Evolutionary conservation across 2,113 vertebrate species (phyloP).

Genomic region (Ctenodactylus gundi): DNA sequence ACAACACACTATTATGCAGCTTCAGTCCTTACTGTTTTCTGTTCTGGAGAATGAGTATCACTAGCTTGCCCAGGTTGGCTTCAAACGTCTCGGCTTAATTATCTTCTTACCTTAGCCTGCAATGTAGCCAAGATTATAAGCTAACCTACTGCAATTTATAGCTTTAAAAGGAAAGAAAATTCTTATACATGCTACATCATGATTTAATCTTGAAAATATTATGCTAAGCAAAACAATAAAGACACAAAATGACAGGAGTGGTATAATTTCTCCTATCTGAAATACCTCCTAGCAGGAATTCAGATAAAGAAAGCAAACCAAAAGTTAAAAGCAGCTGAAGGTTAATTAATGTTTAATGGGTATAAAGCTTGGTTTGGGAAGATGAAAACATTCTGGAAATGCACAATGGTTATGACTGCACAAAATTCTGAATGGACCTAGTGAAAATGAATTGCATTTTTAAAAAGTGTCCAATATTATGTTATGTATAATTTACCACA

Average conservation of each 20-base stretch:
- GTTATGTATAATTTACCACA: background rate
- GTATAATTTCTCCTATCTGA: background rate
- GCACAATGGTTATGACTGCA: background rate
- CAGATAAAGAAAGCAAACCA: background rate
- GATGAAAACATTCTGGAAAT: background rate
- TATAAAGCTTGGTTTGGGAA: background rate
- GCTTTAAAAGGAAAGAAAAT: too few species aligned
- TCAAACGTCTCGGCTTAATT: too few species aligned
- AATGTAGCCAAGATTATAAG: too few species aligned
- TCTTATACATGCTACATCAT: too few species aligned
- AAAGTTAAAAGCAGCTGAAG: background rate
- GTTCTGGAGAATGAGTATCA: too few species aligned
- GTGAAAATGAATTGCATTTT: background rate
- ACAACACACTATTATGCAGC: too few species aligned
- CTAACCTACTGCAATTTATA: too few species aligned
- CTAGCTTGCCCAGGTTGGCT: too few species aligned
- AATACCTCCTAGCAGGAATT: background rate
- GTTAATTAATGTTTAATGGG: background rate
- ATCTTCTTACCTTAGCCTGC: too few species aligned
- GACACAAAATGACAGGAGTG: background rate
- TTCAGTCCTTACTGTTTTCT: too few species aligned
- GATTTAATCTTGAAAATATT: too few species aligned
- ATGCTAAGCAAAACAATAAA: background rate
- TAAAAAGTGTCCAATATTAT: background rate
- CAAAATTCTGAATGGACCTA: background rate